These are phyloP conservation scores for Apolygus lucorum DNA, from an alignment of 1,140 invertebrate species.

Conservation along the genomic window DNA sequence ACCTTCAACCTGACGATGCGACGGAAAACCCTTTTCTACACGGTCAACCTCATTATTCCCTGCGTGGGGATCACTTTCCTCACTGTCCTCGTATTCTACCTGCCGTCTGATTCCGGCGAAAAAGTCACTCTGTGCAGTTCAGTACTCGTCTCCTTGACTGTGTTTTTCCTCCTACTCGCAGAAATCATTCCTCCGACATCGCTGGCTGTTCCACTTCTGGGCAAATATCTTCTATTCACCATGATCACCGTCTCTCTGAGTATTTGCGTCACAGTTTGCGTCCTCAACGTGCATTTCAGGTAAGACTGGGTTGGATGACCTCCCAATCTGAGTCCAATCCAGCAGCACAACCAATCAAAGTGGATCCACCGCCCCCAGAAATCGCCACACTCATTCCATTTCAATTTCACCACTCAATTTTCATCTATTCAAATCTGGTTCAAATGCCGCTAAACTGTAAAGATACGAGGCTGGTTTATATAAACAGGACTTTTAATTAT, in stretches of 20 bases:
- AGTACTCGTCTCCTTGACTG: slow-evolving; percentile 93
- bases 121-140: slow-evolving; percentile 93
- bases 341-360: too few relatives aligned
- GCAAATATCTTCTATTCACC: slow-evolving; percentile 92
- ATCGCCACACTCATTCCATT: too few relatives aligned
- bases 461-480: too few relatives aligned
- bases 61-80: slow-evolving; percentile 88
- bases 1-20: slow-evolving; percentile 94
- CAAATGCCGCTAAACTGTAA: too few relatives aligned
- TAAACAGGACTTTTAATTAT: too few relatives aligned
- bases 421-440: too few relatives aligned
- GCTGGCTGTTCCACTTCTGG: slow-evolving; percentile 90
- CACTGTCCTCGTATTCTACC: slow-evolving; percentile 89
- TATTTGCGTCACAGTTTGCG: slow-evolving; percentile 93
- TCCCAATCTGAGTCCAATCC: too few relatives aligned
- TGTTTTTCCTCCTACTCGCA: slow-evolving; percentile 94
- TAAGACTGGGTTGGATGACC: too few relatives aligned
- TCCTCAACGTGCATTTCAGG: slow-evolving; percentile 96
- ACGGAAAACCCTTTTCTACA: slow-evolving; percentile 84
- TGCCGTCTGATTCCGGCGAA: slow-evolving; percentile 91
- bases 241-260: slow-evolving; percentile 96
- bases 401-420: too few relatives aligned
- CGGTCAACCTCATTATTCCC: slow-evolving; percentile 82
- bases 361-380: too few relatives aligned
- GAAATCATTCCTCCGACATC: slow-evolving; percentile 98